phyloP scores from a whole-genome alignment of 2,888 invertebrate species.

The Hypomecis atomaria region DNA sequence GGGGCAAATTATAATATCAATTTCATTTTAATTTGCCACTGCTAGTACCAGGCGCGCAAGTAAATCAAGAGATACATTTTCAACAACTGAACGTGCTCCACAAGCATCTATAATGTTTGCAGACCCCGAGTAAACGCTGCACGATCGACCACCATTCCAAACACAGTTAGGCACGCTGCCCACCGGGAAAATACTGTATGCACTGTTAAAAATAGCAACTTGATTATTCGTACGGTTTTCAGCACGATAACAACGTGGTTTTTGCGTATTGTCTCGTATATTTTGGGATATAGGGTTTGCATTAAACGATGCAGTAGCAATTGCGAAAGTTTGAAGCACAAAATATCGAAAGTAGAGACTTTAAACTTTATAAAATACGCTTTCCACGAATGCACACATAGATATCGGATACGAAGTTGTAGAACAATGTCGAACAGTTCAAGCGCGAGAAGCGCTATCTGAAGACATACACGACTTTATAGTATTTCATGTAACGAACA shows the following conservation, averaged over 20 bases:
- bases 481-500: no score
- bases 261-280: not conserved
- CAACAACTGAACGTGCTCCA: constrained; percentile 6
- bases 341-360: no score
- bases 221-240: not conserved
- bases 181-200: not conserved
- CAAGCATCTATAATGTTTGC: constrained; percentile 4
- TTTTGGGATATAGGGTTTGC: not conserved
- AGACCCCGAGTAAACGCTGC: constrained; percentile 3
- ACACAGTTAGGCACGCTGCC: constrained; percentile 10
- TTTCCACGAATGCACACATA: no score
- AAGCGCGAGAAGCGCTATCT: no score
- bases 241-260: not conserved
- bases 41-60: not conserved
- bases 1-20: no score
- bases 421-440: no score
- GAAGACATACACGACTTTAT: no score
- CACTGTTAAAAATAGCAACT: constrained; percentile 1
- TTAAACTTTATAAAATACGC: no score
- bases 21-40: not conserved
- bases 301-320: not conserved
- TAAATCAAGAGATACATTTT: not conserved
- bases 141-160: constrained; percentile 8
- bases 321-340: not conserved
- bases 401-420: no score